Base-by-base conservation (phyloP, 2,888 invertebrate genomes). In the Phyllotreta striolata region DNA sequence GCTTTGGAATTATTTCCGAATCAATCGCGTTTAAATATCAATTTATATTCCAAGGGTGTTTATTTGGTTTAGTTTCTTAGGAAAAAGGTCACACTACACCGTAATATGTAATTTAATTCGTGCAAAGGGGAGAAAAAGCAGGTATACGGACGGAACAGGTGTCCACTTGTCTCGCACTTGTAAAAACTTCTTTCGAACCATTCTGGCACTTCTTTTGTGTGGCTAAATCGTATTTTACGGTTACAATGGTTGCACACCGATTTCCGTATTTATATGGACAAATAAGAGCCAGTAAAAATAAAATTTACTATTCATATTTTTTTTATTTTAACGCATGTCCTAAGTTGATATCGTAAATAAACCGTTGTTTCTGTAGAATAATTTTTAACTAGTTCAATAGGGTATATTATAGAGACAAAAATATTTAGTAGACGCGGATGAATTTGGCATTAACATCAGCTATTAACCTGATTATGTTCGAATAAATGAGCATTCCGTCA, bases 381-480 rank as follows among this genome's bases (percentile, higher is more conserved):
- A 24, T 1, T 24, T 24, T 24, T 24, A 24, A 24, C 24, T 24
- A 24, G 24, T 24, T 24, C 24, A 24, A 24, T 24, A 24, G 4
- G 1, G 24, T 4, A 24, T n/a, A n/a, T n/a, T n/a, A n/a, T 4
- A 24, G 24, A 24, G n/a, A 24, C 24, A 24, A 24, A 1, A 24
- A 24, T 3, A 3, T 24, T 1, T 24, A 24, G 24, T 24, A 24
- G 24, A 24, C 4, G n/a, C n/a, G 24, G 24, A 4, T 24, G 24
- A 24, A 52, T 54, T 59, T 52, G 52, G n/a, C 46, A 59, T 34
- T 43, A 13, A 41, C 12, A 47, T 39, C 38, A 6, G 49, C 55
- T 43, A 66, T 62, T 62, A 62, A 62, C 59, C 47, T 58, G 39
- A 62, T 65, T 62, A 62, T 52, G 57, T 65, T 43, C 58, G 12